Base-by-base conservation (phyloP, 2,797 vertebrate genomes). In the Pangasius sanitwongsei region DNA sequence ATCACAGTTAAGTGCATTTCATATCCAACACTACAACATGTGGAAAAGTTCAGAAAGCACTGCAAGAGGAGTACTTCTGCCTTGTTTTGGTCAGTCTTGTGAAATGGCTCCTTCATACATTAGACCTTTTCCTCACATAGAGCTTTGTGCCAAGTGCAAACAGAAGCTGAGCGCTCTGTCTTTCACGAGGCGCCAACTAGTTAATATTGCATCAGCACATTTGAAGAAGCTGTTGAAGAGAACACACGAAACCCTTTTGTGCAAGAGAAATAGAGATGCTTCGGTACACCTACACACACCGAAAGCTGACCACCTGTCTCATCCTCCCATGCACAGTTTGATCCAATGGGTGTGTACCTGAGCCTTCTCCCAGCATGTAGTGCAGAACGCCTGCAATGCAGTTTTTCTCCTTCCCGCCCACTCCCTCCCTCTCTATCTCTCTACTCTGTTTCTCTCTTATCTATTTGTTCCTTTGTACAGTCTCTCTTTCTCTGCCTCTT, bases 201-300 rank as follows among this genome's bases (percentile, higher is more conserved):
- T 91, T 88, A 87, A 83, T 89, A 61, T 89, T 90, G 72, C 87
- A 89, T 90, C 81, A 81, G 87, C 83, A 89, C 74, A 87, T 90
- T 89, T 87, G 67, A 44, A 86, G 77, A 86, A 82, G 55, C 84
- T 63, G 88, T 86, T 72, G 86, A 87, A 87, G 44, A 84, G 20
- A 78, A 89, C 15, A 81, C 72, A 44, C n/a, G 61, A 80, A 88
- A 44, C 34, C 55, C 55, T 86, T 55, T 13, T 61, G 63, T 75
- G 63, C 11, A 18, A 31, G 53, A 65, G 82, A 78, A 85, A 67
- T 28, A 48, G 70, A 80, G 88, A 78, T 78, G 69, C 61, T 28
- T 74, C 28, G 18, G 25, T 50, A 3, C 57, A 87, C 85, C 75
- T 72, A 81, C 50, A 86, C 75, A 9, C 20, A 72, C 65, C 53